Conservation (phyloP, 23 tunicate genomes). For the Trididemnum clinides region DNA sequence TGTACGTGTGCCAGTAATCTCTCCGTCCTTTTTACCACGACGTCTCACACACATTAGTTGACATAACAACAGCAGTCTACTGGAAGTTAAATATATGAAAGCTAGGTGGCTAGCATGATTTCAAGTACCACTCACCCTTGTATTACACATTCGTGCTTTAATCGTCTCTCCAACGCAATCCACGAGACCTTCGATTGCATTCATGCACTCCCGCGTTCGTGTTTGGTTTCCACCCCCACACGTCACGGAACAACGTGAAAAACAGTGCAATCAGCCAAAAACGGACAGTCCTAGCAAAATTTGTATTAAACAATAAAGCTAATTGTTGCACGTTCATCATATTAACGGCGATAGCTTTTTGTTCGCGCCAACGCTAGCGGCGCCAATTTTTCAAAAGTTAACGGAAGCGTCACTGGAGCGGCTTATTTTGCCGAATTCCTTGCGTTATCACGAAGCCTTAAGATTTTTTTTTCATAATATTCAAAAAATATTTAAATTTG, state of each 20-base stretch:
- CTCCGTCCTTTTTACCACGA: no score
- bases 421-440: no score
- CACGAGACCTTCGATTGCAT: constrained; percentile 24
- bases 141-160: constrained; percentile 30
- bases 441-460: no score
- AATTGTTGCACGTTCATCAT: background rate
- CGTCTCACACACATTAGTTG: no score
- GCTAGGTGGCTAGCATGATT: background rate
- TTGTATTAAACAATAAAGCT: background rate
- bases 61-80: background rate
- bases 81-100: background rate
- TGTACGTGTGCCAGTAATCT: no score
- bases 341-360: no score
- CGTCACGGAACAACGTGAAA: constrained; percentile 44
- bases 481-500: no score
- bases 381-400: no score
- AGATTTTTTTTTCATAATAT: no score
- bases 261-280: constrained; percentile 51
- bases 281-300: constrained; percentile 49
- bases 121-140: constrained; percentile 8
- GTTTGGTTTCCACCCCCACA: constrained; percentile 38
- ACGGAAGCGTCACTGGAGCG: no score
- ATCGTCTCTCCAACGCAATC: constrained; percentile 44
- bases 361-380: no score
- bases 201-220: constrained; percentile 33